A percentile compares a stretch with the other conserved stretches of the same genome.
These are phyloP conservation scores for Lasioglossum marginatum DNA, from an alignment of 2,888 invertebrate genomes.

Conservation along the genomic window DNA sequence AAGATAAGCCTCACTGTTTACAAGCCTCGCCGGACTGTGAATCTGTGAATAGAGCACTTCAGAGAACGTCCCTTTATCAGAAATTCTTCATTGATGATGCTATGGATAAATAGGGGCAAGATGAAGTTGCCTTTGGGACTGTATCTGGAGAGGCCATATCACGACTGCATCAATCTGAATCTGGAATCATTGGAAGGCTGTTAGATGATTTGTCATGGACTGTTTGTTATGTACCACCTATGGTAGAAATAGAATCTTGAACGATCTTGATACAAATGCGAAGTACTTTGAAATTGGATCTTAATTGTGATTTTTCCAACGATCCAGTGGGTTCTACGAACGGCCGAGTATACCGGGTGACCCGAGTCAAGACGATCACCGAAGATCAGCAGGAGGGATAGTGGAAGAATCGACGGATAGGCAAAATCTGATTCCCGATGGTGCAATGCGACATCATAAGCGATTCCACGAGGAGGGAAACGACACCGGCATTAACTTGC, in stretches of 20 bases:
- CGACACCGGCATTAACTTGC: neutral
- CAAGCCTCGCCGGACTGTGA: neutral
- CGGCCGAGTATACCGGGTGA: neutral
- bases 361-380: neutral
- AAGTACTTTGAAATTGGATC: neutral
- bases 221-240: neutral
- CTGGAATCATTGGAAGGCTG: neutral
- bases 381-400: neutral
- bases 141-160: neutral
- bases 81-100: neutral
- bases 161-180: neutral
- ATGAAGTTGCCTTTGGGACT: neutral
- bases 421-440: neutral
- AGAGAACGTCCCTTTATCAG: neutral
- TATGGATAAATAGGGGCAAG: neutral
- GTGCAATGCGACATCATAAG: constrained; percentile 13
- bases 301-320: neutral
- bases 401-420: neutral
- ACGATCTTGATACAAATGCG: neutral
- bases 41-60: neutral
- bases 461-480: constrained; percentile 16
- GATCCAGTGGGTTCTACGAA: neutral
- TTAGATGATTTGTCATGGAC: neutral
- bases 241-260: neutral
- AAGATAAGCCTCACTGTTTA: constrained; percentile 21